Base-by-base conservation (phyloP, 2,888 invertebrate species). In the Nephrotoma flavescens region DNA sequence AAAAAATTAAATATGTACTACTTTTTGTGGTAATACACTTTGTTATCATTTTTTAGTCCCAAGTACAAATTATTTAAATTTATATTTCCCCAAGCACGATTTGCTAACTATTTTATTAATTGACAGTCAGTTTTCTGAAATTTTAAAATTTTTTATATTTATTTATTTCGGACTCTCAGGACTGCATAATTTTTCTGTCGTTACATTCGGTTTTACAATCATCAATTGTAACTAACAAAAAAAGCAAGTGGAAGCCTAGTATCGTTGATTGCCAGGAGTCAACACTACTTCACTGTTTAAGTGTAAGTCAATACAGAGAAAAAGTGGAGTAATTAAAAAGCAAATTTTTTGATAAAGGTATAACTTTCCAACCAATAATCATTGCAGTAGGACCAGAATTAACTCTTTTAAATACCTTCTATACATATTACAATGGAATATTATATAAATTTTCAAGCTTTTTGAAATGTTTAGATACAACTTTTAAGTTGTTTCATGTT, bases 321-420 rank as follows among this genome's bases (percentile, higher is more conserved):
- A 6, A 87, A 87, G 86, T 87, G 87, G 87, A 87, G 87, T 12
- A 87, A 87, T 0, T 71, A n/a, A 6, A 87, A 86, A 86, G 5
- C n/a, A 44, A 86, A 31, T 19, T 15, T 45, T n/a, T 86, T 7
- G 47, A 83, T 7, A 87, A 87, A 41, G 87, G 87, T 0, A 31
- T 87, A 0, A 86, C 86, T 7, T 42, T 87, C 11, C 87, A 87
- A 19, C 87, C 87, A 5, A 4, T 87, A 1, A 85, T 87, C 7
- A 87, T 87, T 7, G 86, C 6, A 6, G 19, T 86, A 15, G 86
- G 86, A 44, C 4, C 42, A 44, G n/a, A 86, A 4, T 6, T 15
- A 4, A 15, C 19, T 7, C 5, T 7, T n/a, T 44, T 86, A 12
- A 7, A 86, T 9, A 19, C 3, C 4, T 71, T 71, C 19, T 71